Evolutionary conservation across 2,888 invertebrate species (phyloP).

Genomic region (Schizotus pectinicornis): DNA sequence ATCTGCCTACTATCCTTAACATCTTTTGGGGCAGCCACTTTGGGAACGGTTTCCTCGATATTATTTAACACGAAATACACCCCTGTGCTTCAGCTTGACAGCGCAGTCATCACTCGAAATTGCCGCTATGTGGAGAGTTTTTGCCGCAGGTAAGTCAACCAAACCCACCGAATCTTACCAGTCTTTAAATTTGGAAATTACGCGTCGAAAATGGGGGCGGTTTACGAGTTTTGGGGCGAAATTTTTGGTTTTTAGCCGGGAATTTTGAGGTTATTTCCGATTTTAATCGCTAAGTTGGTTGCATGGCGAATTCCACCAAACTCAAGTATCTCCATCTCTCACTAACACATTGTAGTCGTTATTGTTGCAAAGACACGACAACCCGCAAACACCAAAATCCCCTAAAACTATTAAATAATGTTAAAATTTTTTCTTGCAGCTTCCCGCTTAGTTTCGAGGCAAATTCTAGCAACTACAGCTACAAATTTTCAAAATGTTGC

Average conservation of each 20-base stretch:
- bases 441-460: conserved; percentile 22
- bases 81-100: conserved; percentile 20
- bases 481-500: neutral
- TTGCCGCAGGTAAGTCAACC: conserved; percentile 44
- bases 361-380: conserved; percentile 1
- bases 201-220: neutral
- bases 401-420: conserved; percentile 22
- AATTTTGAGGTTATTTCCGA: conserved; percentile 46
- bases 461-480: conserved; percentile 12
- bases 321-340: neutral
- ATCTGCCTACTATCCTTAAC: conserved; percentile 49
- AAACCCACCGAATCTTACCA: conserved; percentile 29
- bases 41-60: conserved; percentile 33
- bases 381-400: conserved; percentile 1
- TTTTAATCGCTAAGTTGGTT: conserved; percentile 24
- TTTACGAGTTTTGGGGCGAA: conserved; percentile 1
- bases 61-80: conserved; percentile 17
- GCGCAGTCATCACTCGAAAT: conserved; percentile 42
- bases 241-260: conserved; percentile 24
- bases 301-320: conserved; percentile 26
- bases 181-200: neutral
- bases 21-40: conserved; percentile 50
- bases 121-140: conserved; percentile 40
- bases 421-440: conserved; percentile 29
- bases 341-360: conserved; percentile 14